Percentiles rank a stretch among this genome's conserved stretches.
Conservation (phyloP, 1,140 invertebrate species). For the Formica exsecta region DNA sequence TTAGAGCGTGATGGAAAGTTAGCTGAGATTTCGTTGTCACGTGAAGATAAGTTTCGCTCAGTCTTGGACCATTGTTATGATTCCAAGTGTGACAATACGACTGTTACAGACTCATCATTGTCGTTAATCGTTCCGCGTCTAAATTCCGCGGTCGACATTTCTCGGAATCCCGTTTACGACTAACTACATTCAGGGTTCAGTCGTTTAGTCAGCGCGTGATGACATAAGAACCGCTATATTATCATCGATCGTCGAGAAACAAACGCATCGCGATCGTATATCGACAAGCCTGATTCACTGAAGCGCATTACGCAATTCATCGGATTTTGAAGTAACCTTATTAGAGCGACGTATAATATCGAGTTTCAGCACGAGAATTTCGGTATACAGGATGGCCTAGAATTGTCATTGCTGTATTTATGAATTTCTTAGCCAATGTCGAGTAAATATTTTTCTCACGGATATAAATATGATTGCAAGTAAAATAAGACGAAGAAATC, state of each 20-base stretch:
- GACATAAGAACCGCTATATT: not conserved
- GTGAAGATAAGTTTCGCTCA: not conserved
- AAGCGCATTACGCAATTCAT: not conserved
- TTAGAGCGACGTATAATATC: not conserved
- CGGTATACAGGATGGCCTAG: too few relatives aligned
- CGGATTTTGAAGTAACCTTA: slow-evolving; percentile 3
- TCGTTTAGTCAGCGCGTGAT: not conserved
- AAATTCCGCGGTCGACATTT: not conserved
- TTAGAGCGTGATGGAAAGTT: not conserved
- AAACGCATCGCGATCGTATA: not conserved
- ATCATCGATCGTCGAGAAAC: slow-evolving; percentile 9
- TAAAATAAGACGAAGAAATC: too few relatives aligned
- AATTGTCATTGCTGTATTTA: not conserved
- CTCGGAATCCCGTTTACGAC: not conserved
- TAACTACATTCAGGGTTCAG: not conserved
- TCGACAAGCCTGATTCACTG: not conserved
- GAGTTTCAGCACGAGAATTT: not conserved
- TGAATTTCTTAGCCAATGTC: not conserved
- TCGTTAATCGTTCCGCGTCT: not conserved
- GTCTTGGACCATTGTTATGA: not conserved
- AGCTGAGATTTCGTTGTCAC: not conserved
- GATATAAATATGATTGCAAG: not conserved
- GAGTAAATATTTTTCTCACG: not conserved
- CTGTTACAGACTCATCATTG: not conserved
- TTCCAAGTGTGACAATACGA: slow-evolving; percentile 2